Evolutionary conservation across 2,113 vertebrate genomes (phyloP).

Genomic region (Egretta garzetta): DNA sequence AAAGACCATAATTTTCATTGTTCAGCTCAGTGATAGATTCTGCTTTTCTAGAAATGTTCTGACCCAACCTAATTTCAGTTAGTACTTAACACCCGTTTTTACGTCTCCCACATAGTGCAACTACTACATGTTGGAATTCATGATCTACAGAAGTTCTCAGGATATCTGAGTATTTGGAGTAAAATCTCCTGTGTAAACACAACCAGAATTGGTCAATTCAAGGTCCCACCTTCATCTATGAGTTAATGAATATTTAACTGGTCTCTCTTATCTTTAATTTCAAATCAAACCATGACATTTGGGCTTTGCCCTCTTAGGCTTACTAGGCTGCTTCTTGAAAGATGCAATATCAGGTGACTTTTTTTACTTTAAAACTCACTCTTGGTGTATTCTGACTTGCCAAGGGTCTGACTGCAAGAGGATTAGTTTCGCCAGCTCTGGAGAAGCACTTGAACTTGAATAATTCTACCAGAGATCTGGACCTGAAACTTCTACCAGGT

Average conservation of each 20-base stretch:
- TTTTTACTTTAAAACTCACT: neutral
- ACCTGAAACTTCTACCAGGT: neutral
- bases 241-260: neutral
- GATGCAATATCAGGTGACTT: rapidly evolving
- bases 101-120: neutral
- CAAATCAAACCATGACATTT: neutral
- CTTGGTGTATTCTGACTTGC: neutral
- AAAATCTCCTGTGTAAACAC: neutral
- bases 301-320: neutral
- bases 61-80: neutral
- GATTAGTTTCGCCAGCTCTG: neutral
- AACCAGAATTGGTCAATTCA: neutral
- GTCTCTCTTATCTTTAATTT: neutral
- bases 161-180: neutral
- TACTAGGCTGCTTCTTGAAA: neutral
- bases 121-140: neutral
- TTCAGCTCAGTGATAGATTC: neutral
- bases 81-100: neutral
- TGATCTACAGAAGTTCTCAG: neutral
- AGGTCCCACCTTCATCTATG: neutral
- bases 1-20: neutral
- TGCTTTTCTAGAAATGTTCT: neutral
- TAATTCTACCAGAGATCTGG: neutral
- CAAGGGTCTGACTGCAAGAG: neutral
- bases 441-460: neutral